Evolutionary conservation across 2,888 invertebrate genomes (phyloP).

Genomic region (Scaptomyza cyrtandrae): DNA sequence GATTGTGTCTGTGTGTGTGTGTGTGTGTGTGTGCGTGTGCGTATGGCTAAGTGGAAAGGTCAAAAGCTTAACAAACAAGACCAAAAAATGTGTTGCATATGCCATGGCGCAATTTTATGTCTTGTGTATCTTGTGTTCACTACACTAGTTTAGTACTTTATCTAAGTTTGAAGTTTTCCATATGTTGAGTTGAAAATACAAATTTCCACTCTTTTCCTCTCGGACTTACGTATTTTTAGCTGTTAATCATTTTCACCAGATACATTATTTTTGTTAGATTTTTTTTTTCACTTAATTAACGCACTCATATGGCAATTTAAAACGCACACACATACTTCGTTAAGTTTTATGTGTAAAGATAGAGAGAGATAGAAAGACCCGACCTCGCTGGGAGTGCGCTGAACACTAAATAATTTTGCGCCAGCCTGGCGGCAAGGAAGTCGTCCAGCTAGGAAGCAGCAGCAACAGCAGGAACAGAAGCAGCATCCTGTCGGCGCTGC

Average conservation of each 20-base stretch:
- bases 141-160: slow-evolving; percentile 21
- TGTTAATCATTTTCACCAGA: slow-evolving; percentile 58
- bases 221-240: slow-evolving; percentile 18
- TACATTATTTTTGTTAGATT: slow-evolving; percentile 35
- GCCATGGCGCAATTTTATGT: slow-evolving; percentile 40
- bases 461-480: slow-evolving; percentile 25
- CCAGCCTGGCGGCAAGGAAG: slow-evolving; percentile 24
- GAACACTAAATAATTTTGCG: slow-evolving; percentile 61
- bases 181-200: slow-evolving; percentile 56
- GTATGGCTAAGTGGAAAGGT: slow-evolving; percentile 55
- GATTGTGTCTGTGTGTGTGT: slow-evolving; percentile 6
- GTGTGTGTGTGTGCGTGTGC: slow-evolving; percentile 14
- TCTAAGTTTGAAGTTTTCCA: slow-evolving; percentile 47
- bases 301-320: slow-evolving; percentile 33
- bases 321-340: slow-evolving; percentile 20
- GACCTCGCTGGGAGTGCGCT: slow-evolving; percentile 66
- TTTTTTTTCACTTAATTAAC: slow-evolving; percentile 23
- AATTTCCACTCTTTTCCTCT: not conserved
- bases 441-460: slow-evolving; percentile 12
- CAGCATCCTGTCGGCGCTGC: slow-evolving; percentile 62
- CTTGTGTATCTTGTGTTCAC: slow-evolving; percentile 14
- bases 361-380: slow-evolving; percentile 34
- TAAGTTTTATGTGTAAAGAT: not conserved
- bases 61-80: slow-evolving; percentile 50
- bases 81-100: slow-evolving; percentile 60